Conservation (phyloP, 1,140 invertebrate genomes). For the Teleogryllus occipitalis region DNA sequence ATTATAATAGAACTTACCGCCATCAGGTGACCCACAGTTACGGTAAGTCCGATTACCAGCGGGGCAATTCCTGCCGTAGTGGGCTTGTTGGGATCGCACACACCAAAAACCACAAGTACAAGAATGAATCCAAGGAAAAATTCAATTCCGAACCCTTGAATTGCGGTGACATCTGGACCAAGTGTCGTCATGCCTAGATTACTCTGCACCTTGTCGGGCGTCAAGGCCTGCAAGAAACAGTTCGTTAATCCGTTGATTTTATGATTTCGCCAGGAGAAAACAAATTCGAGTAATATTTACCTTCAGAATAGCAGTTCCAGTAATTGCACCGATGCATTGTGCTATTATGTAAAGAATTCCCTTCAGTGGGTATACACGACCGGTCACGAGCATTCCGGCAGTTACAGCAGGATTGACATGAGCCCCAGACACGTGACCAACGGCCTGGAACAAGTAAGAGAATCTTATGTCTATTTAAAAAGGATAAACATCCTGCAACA, state of each 20-base stretch:
- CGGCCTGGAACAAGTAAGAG: slow-evolving; percentile 42
- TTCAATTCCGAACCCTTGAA: slow-evolving; percentile 81
- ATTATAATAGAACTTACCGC: slow-evolving; percentile 49
- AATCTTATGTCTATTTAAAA: too few relatives aligned
- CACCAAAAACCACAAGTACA: slow-evolving; percentile 80
- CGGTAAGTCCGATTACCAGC: slow-evolving; percentile 79
- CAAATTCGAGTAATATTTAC: slow-evolving; percentile 28
- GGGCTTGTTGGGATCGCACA: slow-evolving; percentile 60
- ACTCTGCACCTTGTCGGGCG: slow-evolving; percentile 48
- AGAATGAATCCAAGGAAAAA: slow-evolving; percentile 84
- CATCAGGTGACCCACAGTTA: slow-evolving; percentile 78
- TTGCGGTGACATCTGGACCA: slow-evolving; percentile 45
- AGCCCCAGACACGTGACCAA: slow-evolving; percentile 83
- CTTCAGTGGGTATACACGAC: slow-evolving; percentile 65
- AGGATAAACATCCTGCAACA: too few relatives aligned
- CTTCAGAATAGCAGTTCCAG: slow-evolving; percentile 64
- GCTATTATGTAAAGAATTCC: slow-evolving; percentile 72
- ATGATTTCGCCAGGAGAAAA: not conserved
- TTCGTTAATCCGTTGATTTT: not conserved
- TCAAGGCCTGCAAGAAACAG: slow-evolving; percentile 44
- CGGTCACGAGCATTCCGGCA: slow-evolving; percentile 63
- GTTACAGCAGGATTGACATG: slow-evolving; percentile 91
- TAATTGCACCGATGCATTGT: slow-evolving; percentile 75
- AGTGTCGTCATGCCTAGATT: slow-evolving; percentile 53
- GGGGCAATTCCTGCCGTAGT: slow-evolving; percentile 75